Conservation (phyloP, 2,888 invertebrate species). For the Drosophila mimica region DNA sequence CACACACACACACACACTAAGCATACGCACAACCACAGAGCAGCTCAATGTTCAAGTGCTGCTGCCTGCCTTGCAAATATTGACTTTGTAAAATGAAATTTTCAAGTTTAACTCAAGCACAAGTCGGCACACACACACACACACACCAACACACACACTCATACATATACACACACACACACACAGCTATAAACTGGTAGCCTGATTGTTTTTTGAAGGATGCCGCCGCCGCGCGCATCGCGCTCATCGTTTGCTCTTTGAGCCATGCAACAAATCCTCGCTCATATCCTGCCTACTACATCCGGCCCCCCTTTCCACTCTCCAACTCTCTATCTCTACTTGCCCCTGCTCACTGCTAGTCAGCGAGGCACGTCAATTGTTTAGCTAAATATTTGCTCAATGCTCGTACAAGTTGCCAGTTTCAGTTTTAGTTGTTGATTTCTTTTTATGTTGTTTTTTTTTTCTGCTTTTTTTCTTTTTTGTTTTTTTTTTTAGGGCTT, state of each 20-base stretch:
- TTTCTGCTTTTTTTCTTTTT: background rate
- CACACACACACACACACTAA: conserved; percentile 14
- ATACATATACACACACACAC: background rate
- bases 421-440: conserved; percentile 54
- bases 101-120: conserved; percentile 79
- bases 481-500: conserved; percentile 9
- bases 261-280: conserved; percentile 70
- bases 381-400: conserved; percentile 75
- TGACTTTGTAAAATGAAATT: conserved; percentile 82
- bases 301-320: background rate
- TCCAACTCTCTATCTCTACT: background rate
- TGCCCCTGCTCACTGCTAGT: conserved; percentile 5
- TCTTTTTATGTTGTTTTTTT: conserved; percentile 2
- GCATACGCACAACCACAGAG: conserved; percentile 42
- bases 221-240: conserved; percentile 53
- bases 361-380: conserved; percentile 77
- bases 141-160: background rate
- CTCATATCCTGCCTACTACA: conserved; percentile 67
- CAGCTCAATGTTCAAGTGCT: conserved; percentile 61
- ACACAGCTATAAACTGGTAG: conserved; percentile 29
- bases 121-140: conserved; percentile 44
- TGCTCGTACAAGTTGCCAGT: conserved; percentile 77
- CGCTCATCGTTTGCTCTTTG: conserved; percentile 47
- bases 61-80: conserved; percentile 66
- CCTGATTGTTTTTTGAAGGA: conserved; percentile 60